These are phyloP conservation scores for Tillus elongatus DNA, from an alignment of 2,888 invertebrate genomes.

Conservation along the genomic window DNA sequence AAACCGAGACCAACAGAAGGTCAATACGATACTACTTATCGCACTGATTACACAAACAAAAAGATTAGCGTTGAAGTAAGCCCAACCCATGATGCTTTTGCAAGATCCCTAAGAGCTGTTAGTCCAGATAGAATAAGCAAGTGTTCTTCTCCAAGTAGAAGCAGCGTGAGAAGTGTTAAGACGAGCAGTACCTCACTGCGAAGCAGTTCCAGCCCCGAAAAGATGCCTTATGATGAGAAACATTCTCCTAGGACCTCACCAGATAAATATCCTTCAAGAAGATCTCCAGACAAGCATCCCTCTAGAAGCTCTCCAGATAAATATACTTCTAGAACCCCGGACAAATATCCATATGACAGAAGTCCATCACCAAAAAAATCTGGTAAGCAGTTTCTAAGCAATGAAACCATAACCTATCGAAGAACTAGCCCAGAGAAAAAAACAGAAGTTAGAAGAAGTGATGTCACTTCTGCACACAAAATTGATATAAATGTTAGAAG, in stretches of 20 bases:
- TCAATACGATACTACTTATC: constrained; percentile 54
- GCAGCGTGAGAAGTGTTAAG: constrained; percentile 42
- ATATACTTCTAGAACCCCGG: constrained; percentile 23
- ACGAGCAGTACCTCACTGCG: constrained; percentile 48
- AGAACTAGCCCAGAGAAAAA: constrained; percentile 14
- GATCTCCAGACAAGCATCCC: constrained; percentile 22
- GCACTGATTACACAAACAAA: constrained; percentile 49
- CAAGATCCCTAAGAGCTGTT: constrained; percentile 58
- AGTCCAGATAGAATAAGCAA: constrained; percentile 48
- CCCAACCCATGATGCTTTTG: constrained; percentile 69
- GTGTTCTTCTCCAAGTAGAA: constrained; percentile 49
- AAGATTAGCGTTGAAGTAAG: constrained; percentile 56
- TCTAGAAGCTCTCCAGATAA: constrained; percentile 28
- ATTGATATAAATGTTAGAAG: constrained; percentile 24
- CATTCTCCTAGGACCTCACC: constrained; percentile 27
- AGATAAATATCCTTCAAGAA: constrained; percentile 26
- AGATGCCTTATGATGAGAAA: no score
- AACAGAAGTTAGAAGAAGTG: neutral
- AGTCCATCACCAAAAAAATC: constrained; percentile 26
- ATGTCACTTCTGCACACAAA: neutral
- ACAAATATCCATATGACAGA: no score
- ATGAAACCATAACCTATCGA: constrained; percentile 27
- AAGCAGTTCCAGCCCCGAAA: constrained; percentile 43
- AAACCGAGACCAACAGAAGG: constrained; percentile 37
- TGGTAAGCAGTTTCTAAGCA: constrained; percentile 25